A percentile compares a stretch with the other conserved stretches of the same genome.
These are phyloP conservation scores for Pogonognathellus flavescens DNA, from an alignment of 1,140 invertebrate genomes.

Conservation along the genomic window DNA sequence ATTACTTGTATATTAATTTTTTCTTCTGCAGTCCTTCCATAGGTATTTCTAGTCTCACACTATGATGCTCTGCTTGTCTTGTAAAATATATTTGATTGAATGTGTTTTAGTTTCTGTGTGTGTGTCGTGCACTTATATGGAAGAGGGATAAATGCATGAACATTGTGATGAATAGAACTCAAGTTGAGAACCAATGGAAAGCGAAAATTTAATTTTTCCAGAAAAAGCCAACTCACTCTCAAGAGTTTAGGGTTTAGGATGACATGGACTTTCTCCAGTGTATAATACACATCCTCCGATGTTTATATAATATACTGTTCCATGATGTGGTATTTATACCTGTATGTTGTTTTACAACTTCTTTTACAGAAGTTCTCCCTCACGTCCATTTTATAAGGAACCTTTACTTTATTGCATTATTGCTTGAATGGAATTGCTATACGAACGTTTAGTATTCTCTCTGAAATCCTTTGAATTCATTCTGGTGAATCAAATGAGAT, in stretches of 20 bases:
- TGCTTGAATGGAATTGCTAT: background rate
- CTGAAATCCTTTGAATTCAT: constrained; percentile 38
- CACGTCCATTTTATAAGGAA: background rate
- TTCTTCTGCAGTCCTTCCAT: background rate
- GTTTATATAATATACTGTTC: background rate
- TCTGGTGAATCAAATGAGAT: constrained; percentile 38
- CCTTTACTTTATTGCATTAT: constrained; percentile 24
- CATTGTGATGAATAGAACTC: constrained; percentile 19
- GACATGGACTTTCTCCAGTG: constrained; percentile 19
- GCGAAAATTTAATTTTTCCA: constrained; percentile 7
- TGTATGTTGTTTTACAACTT: background rate
- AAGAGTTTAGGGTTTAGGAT: background rate
- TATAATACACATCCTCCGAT: background rate
- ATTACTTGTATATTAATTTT: constrained; percentile 16
- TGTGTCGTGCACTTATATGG: constrained; percentile 4
- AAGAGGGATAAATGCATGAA: background rate
- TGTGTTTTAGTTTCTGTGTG: background rate
- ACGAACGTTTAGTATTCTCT: constrained; percentile 21
- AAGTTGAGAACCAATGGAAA: constrained; percentile 11
- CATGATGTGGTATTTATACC: background rate
- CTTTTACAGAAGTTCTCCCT: constrained; percentile 10
- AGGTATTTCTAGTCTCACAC: too few species aligned
- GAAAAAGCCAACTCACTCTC: constrained; percentile 28
- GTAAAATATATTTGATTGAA: background rate
- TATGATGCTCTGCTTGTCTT: background rate